Conservation (phyloP, 2,113 vertebrate genomes). For the Pitta sordida region DNA sequence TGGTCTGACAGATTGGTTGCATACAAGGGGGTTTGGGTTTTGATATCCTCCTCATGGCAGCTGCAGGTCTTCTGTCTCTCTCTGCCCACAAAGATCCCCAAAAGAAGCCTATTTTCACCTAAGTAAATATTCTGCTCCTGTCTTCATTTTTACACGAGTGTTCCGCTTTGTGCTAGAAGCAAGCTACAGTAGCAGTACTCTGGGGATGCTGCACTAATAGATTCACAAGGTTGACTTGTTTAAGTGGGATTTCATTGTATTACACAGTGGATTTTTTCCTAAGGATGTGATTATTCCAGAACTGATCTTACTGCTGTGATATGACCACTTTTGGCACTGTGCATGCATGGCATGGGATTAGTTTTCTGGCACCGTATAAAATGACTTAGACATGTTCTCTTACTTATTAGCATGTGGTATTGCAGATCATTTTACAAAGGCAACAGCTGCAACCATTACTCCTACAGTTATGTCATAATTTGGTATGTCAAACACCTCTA, state of each 20-base stretch:
- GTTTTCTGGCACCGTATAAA: slow-evolving; percentile 58
- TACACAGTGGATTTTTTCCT: slow-evolving; percentile 61
- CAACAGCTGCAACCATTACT: slow-evolving; percentile 74
- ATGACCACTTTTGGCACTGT: slow-evolving; percentile 58
- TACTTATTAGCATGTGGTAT: slow-evolving; percentile 65
- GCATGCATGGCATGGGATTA: slow-evolving; percentile 63
- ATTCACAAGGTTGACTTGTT: slow-evolving; percentile 65
- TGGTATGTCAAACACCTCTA: slow-evolving; percentile 66
- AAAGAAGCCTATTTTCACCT: slow-evolving; percentile 17
- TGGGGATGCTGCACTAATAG: slow-evolving; percentile 45
- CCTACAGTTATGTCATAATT: slow-evolving; percentile 70
- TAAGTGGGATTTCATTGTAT: slow-evolving; percentile 68
- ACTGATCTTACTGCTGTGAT: slow-evolving; percentile 67
- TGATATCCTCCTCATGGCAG: background rate
- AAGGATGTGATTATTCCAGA: slow-evolving; percentile 71
- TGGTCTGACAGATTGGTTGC: background rate
- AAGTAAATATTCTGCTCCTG: slow-evolving; percentile 43
- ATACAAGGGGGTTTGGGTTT: background rate
- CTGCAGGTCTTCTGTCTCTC: background rate
- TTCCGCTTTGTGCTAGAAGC: background rate
- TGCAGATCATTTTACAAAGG: slow-evolving; percentile 74
- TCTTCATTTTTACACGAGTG: background rate
- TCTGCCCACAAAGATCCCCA: background rate
- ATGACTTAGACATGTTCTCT: slow-evolving; percentile 63
- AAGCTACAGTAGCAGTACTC: slow-evolving; percentile 13